Base-by-base conservation (phyloP, 2,797 vertebrate species). In the Micropoecilia bifurca region DNA sequence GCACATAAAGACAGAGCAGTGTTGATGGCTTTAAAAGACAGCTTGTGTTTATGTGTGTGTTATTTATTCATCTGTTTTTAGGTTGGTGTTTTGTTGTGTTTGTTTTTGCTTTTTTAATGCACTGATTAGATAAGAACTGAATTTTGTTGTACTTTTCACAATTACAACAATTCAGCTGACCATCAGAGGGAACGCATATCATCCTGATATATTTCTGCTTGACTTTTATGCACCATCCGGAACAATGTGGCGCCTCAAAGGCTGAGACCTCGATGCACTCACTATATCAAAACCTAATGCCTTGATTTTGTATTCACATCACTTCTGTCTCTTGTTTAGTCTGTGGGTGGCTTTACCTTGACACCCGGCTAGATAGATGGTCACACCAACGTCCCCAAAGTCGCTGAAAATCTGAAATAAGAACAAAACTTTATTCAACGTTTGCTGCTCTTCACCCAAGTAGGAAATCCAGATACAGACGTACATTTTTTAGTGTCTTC, bases 351-450 rank as follows among this genome's bases (percentile, higher is more conserved):
- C 76, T 96, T 94, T 85, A 99, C 98, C 95, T 41, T 97, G 94
- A 83, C 97, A 98, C 87, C 95, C 88, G 0, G 96, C 94, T 16
- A 99, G 39, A 86, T 97, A 97, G 77, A 99, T 91, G 0, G 96
- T 92, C 85, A 98, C 88, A 90, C 97, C 96, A 81, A 99, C 94
- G 79, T 97, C 96, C 48, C n/a, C 94, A 92, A 97, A 98, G 91
- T 99, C 97, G 33, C 75, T 95, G 93, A 97, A 97, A 92, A 99
- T 97, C 98, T 99, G 93, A 0, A 57, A 78, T 71, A 63, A 78
- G 46, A 84, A 1, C 59, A 0, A 82, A 33, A 59, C 28, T 50
- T 80, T 0, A 71, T 7, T 13, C 66, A n/a, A 16, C 43, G 18
- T 47, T 48, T 81, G n/a, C 18, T 73, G 8, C 22, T 45, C 36